phyloP scores from a whole-genome alignment of 37 sponge, comb jelly and placozoan species.

The Geodia barretti region DNA sequence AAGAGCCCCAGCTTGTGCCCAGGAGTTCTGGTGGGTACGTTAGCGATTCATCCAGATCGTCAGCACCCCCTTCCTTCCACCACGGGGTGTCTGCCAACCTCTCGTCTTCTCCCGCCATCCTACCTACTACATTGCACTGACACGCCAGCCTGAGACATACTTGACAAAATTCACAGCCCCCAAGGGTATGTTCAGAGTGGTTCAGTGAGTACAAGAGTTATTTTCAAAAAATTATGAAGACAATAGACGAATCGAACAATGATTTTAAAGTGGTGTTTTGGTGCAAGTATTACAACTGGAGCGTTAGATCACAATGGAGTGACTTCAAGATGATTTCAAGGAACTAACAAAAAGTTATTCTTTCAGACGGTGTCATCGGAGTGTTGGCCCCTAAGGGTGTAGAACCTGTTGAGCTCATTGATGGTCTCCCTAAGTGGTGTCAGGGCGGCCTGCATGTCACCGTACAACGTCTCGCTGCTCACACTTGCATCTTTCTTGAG shows the following conservation, averaged over 20 bases:
- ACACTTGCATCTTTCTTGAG: constrained; percentile 55
- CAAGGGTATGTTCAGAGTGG: too few species aligned
- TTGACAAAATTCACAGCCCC: too few species aligned
- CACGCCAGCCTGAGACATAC: too few species aligned
- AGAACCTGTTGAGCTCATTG: constrained; percentile 69
- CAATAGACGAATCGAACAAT: too few species aligned
- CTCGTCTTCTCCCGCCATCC: background rate
- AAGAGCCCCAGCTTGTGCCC: constrained; percentile 52
- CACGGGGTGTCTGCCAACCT: background rate
- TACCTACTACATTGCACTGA: background rate
- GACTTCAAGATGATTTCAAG: too few species aligned
- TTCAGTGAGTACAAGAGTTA: too few species aligned
- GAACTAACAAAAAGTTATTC: too few species aligned
- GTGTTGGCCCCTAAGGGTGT: constrained; percentile 58
- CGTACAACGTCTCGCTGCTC: constrained; percentile 49
- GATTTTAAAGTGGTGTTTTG: too few species aligned
- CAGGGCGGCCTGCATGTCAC: constrained; percentile 40
- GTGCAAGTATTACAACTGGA: too few species aligned
- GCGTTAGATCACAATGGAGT: too few species aligned
- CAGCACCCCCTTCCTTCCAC: background rate
- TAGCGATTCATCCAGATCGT: constrained; percentile 2
- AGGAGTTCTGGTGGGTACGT: constrained; percentile 30
- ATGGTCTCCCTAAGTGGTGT: constrained; percentile 40
- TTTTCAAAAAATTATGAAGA: too few species aligned
- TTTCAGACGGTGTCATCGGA: constrained; percentile 55